These are phyloP conservation scores for Leucania comma DNA, from an alignment of 2,888 invertebrate genomes.

Conservation along the genomic window DNA sequence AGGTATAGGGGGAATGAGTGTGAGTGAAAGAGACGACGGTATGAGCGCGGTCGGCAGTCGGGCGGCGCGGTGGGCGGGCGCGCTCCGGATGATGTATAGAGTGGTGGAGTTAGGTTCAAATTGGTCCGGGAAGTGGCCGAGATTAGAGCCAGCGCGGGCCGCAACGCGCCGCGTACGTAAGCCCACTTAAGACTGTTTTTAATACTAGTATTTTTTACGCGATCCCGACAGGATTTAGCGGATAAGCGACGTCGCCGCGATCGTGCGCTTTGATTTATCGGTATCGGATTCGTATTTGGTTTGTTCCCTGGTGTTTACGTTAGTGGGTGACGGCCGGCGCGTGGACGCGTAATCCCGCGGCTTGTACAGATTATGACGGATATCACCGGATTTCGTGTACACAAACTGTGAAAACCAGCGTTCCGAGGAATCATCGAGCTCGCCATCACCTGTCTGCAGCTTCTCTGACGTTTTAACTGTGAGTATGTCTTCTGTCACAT, in stretches of 20 bases:
- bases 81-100: slow-evolving; percentile 93
- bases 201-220: slow-evolving; percentile 93
- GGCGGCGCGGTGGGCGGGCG: slow-evolving; percentile 89
- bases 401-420: slow-evolving; percentile 80
- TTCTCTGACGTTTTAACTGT: slow-evolving; percentile 72
- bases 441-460: slow-evolving; percentile 60
- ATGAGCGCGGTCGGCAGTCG: slow-evolving; percentile 74
- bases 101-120: slow-evolving; percentile 94
- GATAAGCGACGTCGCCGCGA: slow-evolving; percentile 89
- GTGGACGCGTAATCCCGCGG: slow-evolving; percentile 87
- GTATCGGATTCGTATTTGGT: slow-evolving; percentile 87
- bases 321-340: slow-evolving; percentile 88
- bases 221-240: slow-evolving; percentile 91
- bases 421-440: slow-evolving; percentile 75
- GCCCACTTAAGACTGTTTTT: slow-evolving; percentile 94
- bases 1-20: slow-evolving; percentile 52
- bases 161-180: slow-evolving; percentile 92
- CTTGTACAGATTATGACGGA: slow-evolving; percentile 89
- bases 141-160: slow-evolving; percentile 93
- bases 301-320: slow-evolving; percentile 89
- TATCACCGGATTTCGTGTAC: slow-evolving; percentile 86
- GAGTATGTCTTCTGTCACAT: slow-evolving; percentile 72
- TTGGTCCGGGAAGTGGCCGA: slow-evolving; percentile 94
- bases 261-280: slow-evolving; percentile 91
- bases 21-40: slow-evolving; percentile 77